Evolutionary conservation across 2,113 vertebrate genomes (phyloP).

Genomic region (Limnothrissa miodon): DNA sequence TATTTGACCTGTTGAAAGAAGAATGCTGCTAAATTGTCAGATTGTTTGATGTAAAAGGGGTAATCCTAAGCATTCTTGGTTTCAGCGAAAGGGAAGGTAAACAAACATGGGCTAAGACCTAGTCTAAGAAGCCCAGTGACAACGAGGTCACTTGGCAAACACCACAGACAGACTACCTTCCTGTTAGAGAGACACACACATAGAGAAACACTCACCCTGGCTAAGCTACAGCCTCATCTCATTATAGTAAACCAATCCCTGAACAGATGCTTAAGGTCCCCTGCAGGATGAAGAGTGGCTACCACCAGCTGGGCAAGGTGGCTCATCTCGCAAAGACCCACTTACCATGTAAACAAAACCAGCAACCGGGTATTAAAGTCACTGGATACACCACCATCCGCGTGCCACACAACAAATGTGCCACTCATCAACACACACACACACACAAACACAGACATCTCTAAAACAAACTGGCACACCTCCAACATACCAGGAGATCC

Average conservation of each 20-base stretch:
- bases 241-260: slow-evolving; percentile 35
- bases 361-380: not conserved
- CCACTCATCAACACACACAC: slow-evolving; percentile 26
- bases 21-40: not conserved
- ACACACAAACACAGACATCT: slow-evolving; percentile 44
- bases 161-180: not conserved
- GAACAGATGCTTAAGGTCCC: slow-evolving; percentile 37
- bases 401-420: not conserved
- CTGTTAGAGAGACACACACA: not conserved
- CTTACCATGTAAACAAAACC: slow-evolving; percentile 43
- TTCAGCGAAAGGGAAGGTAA: not conserved
- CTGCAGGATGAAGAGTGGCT: slow-evolving; percentile 43
- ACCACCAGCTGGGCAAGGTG: slow-evolving; percentile 50
- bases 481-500: slow-evolving; percentile 54
- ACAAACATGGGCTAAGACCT: slow-evolving; percentile 2
- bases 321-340: slow-evolving; percentile 51
- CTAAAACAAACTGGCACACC: slow-evolving; percentile 50
- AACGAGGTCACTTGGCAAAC: slow-evolving; percentile 3
- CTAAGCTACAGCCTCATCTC: slow-evolving; percentile 26
- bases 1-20: not conserved
- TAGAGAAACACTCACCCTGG: not conserved
- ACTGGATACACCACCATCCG: not conserved
- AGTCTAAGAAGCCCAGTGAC: not conserved
- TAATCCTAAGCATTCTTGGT: not conserved
- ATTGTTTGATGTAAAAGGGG: not conserved